A percentile compares a stretch with the other conserved stretches of the same genome.
Conservation (phyloP, 2,797 vertebrate species). For the Sarcoramphus papa region DNA sequence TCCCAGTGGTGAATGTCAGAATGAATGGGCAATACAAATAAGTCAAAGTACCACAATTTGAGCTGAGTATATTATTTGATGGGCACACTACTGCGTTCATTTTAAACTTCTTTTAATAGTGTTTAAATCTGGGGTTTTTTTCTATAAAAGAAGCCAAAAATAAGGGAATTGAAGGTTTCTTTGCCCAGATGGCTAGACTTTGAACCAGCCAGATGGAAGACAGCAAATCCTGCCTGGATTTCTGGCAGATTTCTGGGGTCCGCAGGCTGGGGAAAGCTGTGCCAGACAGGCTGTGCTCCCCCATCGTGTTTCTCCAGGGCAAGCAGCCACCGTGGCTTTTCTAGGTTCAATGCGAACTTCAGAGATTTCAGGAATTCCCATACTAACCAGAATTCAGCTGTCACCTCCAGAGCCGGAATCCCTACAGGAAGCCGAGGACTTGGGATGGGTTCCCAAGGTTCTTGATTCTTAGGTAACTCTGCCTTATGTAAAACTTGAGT, state of each 20-base stretch:
- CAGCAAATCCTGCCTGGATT: background rate
- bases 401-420: background rate
- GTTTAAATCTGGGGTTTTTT: background rate
- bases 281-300: background rate
- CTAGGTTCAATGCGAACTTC: background rate
- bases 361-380: background rate
- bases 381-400: background rate
- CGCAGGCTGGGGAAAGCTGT: background rate
- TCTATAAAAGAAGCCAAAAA: background rate
- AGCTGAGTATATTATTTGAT: background rate
- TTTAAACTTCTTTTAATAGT: background rate
- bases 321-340: background rate
- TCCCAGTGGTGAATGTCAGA: background rate
- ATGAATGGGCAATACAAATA: background rate
- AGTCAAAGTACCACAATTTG: background rate
- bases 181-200: constrained; percentile 24
- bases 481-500: background rate
- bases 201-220: constrained; percentile 26
- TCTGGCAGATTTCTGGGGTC: constrained; percentile 19
- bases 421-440: background rate
- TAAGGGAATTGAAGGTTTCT: background rate
- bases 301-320: background rate
- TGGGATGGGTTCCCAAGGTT: background rate
- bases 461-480: background rate
- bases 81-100: background rate